Evolutionary conservation across 2,888 invertebrate genomes (phyloP), one percentile per base, ranked within the genome.

Genomic region (Deilephila porcellus): DNA sequence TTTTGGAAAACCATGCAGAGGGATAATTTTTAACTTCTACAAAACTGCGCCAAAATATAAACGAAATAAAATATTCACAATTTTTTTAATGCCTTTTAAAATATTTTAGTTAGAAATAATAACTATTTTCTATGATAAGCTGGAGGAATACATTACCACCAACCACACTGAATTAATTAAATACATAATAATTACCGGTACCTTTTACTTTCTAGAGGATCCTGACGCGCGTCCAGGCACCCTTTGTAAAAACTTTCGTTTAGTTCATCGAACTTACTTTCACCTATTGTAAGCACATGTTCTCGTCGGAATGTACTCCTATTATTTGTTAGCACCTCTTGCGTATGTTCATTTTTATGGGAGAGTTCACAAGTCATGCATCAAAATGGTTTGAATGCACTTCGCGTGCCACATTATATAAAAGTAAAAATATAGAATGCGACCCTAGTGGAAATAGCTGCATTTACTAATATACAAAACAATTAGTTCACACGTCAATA

Each of bases 181-280:
- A 3, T 45, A 60, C 20, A 60, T 60, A 6, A 32, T 62, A 14
- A 56, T 56, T 34, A 34, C 32, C 34, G 11, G 70, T 71, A 19
- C 86, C 85, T 91, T 90, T 90, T 91, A 90, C 89, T 90, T 91
- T 90, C 90, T 88, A 88, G 85, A 83, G 79, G 77, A 74, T 80
- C 80, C 79, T 78, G 80, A 75, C 81, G 45, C 67, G 67, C 67
- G 67, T 89, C 90, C 90, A 84, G 86, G 85, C 64, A 85, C 84
- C 88, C 86, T 87, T 86, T 86, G 85, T 86, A 85, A 88, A 88
- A 88, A 91, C 93, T 93, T 93, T 93, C 92, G 85, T 92, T 92
- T 93, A 80, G 94, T 93, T 94, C 94, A 92, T 93, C 91, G 94
- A 94, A 94, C 94, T 91, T 86, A 93, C 94, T 94, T 94, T 94